Evolutionary conservation across 2,888 invertebrate species (phyloP), one percentile per base, ranked within the genome.

Genomic region (Ditula angustiorana): DNA sequence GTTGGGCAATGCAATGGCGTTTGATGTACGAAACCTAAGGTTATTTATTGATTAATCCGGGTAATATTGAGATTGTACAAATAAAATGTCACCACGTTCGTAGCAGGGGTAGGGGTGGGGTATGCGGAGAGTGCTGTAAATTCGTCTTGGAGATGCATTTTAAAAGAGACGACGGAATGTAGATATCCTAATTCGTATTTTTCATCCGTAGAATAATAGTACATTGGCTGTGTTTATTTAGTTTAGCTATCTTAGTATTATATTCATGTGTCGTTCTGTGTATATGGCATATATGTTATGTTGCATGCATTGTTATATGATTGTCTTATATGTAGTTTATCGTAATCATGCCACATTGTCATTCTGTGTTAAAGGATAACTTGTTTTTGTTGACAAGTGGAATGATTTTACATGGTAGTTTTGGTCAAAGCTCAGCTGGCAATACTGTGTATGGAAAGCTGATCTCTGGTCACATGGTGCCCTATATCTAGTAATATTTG

Each of bases 281-380:
- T 66, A 69, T 69, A 61, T 67, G 60, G 41, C 62, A 67, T 61
- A 74, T 58, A 73, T 69, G 75, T 73, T 74, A 78, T 83, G 82
- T 82, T 88, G 89, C 89, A 89, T 88, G 89, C 78, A 59, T 76
- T 86, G 81, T 80, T 67, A 71, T 83, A 55, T 49, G 46, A 33
- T 46, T 52, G 53, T 55, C 28, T 37, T 53, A 35, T 52, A 41
- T 63, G 23, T 58, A 41, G 41, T 19, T 19, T 41, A 24, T 16
- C 26, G 28, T 21, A 59, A 37, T 58, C 58, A 47, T 53, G 16
- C 46, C 58, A 64, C 49, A 23, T 52, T 30, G 26, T n/a, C n/a
- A n/a, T n/a, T n/a, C n/a, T n/a, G n/a, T n/a, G n/a, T 41, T 11
- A 26, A 50, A 3, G 23, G 21, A 52, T n/a, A 26, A 28, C 26